Evolutionary conservation across 2,888 invertebrate species (phyloP), one percentile per base, ranked within the genome.

Genomic region (Acleris sparsana): DNA sequence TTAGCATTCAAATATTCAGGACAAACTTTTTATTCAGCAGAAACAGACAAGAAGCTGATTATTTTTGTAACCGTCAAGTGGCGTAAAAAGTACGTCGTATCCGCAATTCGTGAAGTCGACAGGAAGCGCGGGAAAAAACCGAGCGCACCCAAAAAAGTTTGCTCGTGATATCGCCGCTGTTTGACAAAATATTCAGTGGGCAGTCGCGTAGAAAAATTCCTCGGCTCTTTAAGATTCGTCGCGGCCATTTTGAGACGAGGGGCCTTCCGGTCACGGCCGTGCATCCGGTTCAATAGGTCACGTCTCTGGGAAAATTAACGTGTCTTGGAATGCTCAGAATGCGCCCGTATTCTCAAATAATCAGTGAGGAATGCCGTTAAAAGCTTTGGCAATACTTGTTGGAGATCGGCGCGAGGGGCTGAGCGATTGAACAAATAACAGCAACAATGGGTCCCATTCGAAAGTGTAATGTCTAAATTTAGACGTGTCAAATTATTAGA

Each of bases 171-270:
- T 78, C 78, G 76, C 75, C 76, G 73, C 75, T 75, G 77, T 76
- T 84, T 80, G 78, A 85, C 86, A 85, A 80, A 89, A 91, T 88
- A 88, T 85, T 84, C 84, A 80, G 86, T 85, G 89, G 74, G 73
- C 88, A 88, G 81, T 80, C 85, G 85, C 79, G 84, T 87, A 88
- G 89, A 90, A 89, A 90, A 83, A 90, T 90, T 89, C 87, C 86
- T 83, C 74, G 78, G 76, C 80, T 83, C 82, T 86, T 75, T 82
- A 81, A 80, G 84, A 88, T 89, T 88, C 82, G 90, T 80, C 80
- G 84, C 83, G 89, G 89, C 83, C 87, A 88, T 87, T 88, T 86
- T 83, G 79, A 87, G 88, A 89, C 88, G 87, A 88, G 85, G 80
- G 84, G 81, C 77, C 87, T 88, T 89, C 90, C 90, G 90, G 90